Evolutionary conservation across 2,888 invertebrate genomes (phyloP), one percentile per base, ranked within the genome.

Genomic region (Amiota communis): DNA sequence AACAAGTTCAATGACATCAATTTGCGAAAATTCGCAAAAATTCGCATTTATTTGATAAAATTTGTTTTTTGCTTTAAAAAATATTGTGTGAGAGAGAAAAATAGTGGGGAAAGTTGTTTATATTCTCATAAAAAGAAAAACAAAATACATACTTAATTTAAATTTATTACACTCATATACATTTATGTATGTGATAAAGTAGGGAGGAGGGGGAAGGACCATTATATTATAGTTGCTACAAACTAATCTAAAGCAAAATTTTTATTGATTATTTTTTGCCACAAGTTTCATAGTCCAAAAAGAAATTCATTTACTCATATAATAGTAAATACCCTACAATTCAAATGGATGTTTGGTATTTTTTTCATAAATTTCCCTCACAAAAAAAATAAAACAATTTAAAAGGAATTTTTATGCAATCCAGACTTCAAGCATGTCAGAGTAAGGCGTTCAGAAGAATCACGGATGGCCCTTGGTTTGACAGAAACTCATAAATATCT

Each of bases 1-100:
- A n/a, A 23, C 59, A 59, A 59, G 59, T 59, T 59, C 59, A 59
- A 59, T 59, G 59, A 59, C 59, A 59, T 20, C 59, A 59, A 59
- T 59, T 59, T n/a, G 59, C 59, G 11, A 59, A 59, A 51, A 15
- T 11, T 59, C 20, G 15, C 36, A 36, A 6, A 6, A 36, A 36
- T 23, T 23, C 23, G 23, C 23, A 23, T 23, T 23, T 23, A 36
- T 36, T 36, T 36, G 1, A 6, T 36, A 36, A 20, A 59, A 15
- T 59, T 59, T 59, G 59, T 59, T 59, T 20, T 59, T 17, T 11
- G 59, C 17, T 17, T 36, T 6, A 36, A 36, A 36, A 36, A 36
- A 6, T 36, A 6, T 36, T 36, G 36, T 36, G 36, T 6, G 36
- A 36, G 36, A 36, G 36, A 36, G 8, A 6, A 6, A 36, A 6